A percentile compares a stretch with the other conserved stretches of the same genome.
These are phyloP conservation scores for Morelia viridis DNA, from an alignment of 2,797 vertebrate species.

Conservation along the genomic window DNA sequence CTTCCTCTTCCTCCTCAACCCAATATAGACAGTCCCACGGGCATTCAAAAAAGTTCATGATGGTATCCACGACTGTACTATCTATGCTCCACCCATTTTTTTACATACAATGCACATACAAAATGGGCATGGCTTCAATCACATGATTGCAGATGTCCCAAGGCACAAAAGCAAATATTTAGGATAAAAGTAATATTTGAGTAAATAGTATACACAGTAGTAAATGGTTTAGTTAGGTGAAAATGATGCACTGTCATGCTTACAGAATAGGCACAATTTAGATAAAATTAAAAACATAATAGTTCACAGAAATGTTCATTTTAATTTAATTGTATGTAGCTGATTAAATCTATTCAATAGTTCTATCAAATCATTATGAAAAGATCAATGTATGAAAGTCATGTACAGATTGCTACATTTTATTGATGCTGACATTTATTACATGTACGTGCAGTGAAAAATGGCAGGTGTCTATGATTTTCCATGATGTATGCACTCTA, in stretches of 20 bases:
- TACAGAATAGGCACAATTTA: not conserved
- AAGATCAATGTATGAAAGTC: not conserved
- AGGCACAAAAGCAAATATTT: not conserved
- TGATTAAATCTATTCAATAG: not conserved
- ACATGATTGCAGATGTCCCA: not conserved
- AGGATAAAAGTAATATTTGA: not conserved
- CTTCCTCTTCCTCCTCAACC: not conserved
- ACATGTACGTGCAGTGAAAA: not conserved
- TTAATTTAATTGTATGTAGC: not conserved
- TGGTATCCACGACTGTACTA: not conserved
- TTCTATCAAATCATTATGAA: not conserved
- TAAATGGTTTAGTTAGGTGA: not conserved
- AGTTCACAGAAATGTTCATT: not conserved
- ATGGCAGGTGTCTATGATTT: not conserved
- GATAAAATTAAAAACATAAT: not conserved
- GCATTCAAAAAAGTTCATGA: not conserved
- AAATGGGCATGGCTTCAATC: not conserved
- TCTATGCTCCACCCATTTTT: not conserved
- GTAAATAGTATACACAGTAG: not conserved
- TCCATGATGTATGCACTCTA: not conserved
- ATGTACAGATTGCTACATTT: not conserved
- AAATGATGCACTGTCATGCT: not conserved
- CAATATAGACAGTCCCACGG: not conserved
- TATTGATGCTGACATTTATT: not conserved
- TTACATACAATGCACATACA: not conserved